Evolutionary conservation across 1,140 invertebrate species (phyloP), one percentile per base, ranked within the genome.

Genomic region (Drosophila erecta): DNA sequence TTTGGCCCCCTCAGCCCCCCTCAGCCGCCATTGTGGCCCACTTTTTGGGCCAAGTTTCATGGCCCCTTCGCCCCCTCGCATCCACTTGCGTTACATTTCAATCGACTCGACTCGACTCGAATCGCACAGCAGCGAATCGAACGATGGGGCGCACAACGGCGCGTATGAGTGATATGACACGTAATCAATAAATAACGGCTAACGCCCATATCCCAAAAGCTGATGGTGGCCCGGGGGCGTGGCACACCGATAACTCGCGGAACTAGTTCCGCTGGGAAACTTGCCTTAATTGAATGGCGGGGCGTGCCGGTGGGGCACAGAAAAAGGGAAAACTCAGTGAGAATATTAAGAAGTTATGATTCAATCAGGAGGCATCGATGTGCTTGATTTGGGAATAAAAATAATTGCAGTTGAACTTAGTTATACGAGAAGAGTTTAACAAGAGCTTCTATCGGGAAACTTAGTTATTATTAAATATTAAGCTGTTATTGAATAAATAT

Each of bases 111-210:
- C 44, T 55, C 56, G 60, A 57, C 44, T 55, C 30, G 60, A 27
- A 33, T 49, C 46, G 46, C 46, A 55, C 11, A 40, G 62, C 40
- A 38, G 24, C 40, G 62, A 20, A 44, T 57, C 51, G 51, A 30
- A 11, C n/a, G 15, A 7, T 14, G 10, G 53, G 59, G 47, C 74
- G 61, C 61, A 74, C 53, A 78, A 81, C 75, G 71, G 40, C 58
- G 76, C 84, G 79, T 83, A 89, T 87, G 83, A 89, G 79, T 83
- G 79, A 87, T 87, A 87, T 87, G 83, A 87, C 83, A 87, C 83
- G 83, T 87, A 87, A 87, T 87, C 83, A 87, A 87, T 87, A 87
- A 87, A 86, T 86, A 79, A 87, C 69, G 74, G 73, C 83, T 79
- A 70, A 59, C 61, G 78, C 54, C 73, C 38, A 3, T 10, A n/a